Conservation (phyloP, 1,140 invertebrate genomes). For the Zaprionus taronus region DNA sequence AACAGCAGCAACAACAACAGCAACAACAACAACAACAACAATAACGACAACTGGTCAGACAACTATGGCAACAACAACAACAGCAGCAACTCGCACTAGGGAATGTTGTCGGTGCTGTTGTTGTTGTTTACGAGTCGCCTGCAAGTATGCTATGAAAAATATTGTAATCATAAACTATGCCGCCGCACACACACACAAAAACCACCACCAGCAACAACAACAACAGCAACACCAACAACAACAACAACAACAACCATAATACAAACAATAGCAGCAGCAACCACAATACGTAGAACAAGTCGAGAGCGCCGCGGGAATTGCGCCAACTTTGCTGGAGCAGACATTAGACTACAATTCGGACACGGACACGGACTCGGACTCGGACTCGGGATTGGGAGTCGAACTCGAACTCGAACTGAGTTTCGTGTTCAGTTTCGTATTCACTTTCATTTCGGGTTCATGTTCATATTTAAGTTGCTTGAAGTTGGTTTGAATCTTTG, state of each 20-base stretch:
- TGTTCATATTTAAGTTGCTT: too few species aligned
- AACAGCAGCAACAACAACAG: slow-evolving; percentile 23
- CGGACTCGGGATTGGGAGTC: not conserved
- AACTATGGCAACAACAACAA: not conserved
- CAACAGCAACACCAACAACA: not conserved
- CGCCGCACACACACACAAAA: slow-evolving; percentile 18
- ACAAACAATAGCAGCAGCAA: not conserved
- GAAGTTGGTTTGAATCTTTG: too few species aligned
- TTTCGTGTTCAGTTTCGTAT: not conserved
- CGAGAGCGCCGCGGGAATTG: not conserved
- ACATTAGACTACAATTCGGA: not conserved
- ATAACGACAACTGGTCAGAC: not conserved
- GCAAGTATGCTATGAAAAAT: slow-evolving; percentile 68
- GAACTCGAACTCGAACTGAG: not conserved
- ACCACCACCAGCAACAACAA: not conserved
- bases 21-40: slow-evolving; percentile 13
- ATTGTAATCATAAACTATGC: slow-evolving; percentile 67
- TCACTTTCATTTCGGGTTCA: too few species aligned
- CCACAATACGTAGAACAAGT: not conserved
- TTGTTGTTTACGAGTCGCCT: slow-evolving; percentile 44
- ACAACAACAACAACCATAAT: not conserved
- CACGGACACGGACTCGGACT: not conserved
- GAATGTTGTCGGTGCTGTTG: slow-evolving; percentile 7
- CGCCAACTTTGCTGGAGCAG: not conserved
- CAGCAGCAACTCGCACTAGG: not conserved